phyloP scores from a whole-genome alignment of 2,113 vertebrate genomes.

The Orthonyx spaldingii region DNA sequence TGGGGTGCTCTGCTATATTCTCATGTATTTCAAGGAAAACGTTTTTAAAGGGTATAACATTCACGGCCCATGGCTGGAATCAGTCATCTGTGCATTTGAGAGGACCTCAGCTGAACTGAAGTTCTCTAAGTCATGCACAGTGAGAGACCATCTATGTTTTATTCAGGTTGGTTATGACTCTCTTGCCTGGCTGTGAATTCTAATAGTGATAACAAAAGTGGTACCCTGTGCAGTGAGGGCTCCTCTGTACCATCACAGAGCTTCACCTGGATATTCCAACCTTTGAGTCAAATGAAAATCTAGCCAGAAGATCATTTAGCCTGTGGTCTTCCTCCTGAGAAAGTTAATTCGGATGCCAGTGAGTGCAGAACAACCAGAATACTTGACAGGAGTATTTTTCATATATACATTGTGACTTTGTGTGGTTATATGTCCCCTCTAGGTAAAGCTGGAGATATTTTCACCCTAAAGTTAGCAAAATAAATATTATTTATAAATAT shows the following conservation, averaged over 20 bases:
- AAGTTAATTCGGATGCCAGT: not conserved
- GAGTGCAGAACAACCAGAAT: not conserved
- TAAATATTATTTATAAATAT: not conserved
- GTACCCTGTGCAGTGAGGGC: not conserved
- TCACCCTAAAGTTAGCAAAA: not conserved
- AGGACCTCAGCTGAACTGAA: not conserved
- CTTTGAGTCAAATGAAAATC: not conserved
- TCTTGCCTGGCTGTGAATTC: not conserved
- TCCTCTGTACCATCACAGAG: not conserved
- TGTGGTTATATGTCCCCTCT: not conserved
- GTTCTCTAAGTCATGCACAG: not conserved
- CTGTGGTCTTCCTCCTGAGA: not conserved
- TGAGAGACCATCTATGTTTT: not conserved
- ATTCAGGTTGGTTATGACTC: not conserved
- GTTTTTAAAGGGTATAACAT: not conserved
- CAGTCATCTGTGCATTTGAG: not conserved
- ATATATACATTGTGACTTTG: not conserved
- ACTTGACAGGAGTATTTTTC: not conserved
- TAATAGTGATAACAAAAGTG: not conserved
- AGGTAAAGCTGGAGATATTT: not conserved
- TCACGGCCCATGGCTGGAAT: not conserved
- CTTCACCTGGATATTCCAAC: not conserved
- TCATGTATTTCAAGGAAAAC: not conserved
- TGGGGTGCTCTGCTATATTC: not conserved
- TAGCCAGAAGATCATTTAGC: not conserved